These are phyloP conservation scores for Drosophila tanythrix DNA, from an alignment of 2,888 invertebrate species.

Conservation along the genomic window DNA sequence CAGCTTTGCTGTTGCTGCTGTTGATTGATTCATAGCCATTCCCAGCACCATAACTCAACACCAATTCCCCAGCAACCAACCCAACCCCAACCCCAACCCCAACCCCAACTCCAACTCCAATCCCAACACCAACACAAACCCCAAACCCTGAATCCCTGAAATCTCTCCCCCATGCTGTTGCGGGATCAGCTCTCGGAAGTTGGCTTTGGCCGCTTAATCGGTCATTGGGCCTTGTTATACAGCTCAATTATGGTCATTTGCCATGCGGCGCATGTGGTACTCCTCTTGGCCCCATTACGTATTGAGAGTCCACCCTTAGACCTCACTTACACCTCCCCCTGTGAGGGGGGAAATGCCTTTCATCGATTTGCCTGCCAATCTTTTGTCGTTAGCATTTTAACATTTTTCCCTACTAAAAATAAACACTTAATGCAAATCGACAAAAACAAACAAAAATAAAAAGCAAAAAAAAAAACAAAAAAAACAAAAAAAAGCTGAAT, in stretches of 20 bases:
- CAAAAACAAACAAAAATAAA: conserved; percentile 30
- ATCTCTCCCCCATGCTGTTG: not conserved
- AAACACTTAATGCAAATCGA: conserved; percentile 68
- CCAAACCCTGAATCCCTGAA: not conserved
- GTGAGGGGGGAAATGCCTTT: conserved; percentile 53
- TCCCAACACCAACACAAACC: no score
- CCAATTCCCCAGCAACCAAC: not conserved
- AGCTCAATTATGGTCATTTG: conserved; percentile 78
- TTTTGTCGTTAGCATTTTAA: conserved; percentile 46
- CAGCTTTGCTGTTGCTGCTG: conserved; percentile 17
- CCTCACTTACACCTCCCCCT: conserved; percentile 14
- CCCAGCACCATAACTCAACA: conserved; percentile 10
- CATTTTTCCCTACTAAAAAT: conserved; percentile 67
- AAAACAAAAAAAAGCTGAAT: conserved; percentile 18
- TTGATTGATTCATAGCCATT: conserved; percentile 41
- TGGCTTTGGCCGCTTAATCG: conserved; percentile 64
- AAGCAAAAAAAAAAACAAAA: conserved; percentile 12
- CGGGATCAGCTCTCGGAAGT: conserved; percentile 38
- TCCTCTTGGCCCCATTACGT: conserved; percentile 14
- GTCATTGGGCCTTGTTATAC: conserved; percentile 80
- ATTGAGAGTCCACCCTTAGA: conserved; percentile 34
- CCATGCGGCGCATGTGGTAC: conserved; percentile 72
- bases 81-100: not conserved
- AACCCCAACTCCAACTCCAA: not conserved
- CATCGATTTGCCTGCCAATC: conserved; percentile 67